phyloP scores from a whole-genome alignment of 2,888 invertebrate genomes.

The Drosophila melanocephala region DNA sequence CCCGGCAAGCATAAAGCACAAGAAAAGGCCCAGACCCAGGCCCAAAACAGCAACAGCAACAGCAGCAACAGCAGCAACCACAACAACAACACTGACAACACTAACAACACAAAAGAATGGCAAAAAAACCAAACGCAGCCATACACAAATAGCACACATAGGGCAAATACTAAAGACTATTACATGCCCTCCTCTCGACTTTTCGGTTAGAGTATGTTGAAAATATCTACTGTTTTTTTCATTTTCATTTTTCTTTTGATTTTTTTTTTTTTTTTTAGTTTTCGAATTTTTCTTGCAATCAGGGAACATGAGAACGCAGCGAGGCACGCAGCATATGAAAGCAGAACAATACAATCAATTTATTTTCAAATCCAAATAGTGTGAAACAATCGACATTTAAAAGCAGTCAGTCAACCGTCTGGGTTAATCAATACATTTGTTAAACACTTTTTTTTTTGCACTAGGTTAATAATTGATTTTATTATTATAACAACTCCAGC shows the following conservation, averaged over 20 bases:
- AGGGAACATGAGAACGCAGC: conserved; percentile 37
- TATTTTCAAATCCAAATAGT: background rate
- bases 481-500: background rate
- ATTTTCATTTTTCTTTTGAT: background rate
- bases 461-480: conserved; percentile 5
- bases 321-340: conserved; percentile 19
- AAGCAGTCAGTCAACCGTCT: too few relatives aligned
- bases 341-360: conserved; percentile 20
- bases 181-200: conserved; percentile 28
- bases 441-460: background rate
- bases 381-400: background rate
- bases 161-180: conserved; percentile 51
- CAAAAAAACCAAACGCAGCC: conserved; percentile 24
- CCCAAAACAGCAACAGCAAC: conserved; percentile 13
- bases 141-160: conserved; percentile 38
- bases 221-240: conserved; percentile 14
- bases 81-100: conserved; percentile 25
- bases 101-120: conserved; percentile 43
- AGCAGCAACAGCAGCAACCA: conserved; percentile 13
- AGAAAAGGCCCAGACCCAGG: conserved; percentile 26
- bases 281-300: conserved; percentile 14
- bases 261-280: background rate
- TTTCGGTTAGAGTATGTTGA: conserved; percentile 12
- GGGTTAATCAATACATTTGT: background rate
- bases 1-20: conserved; percentile 47